Percentiles rank a stretch among this genome's conserved stretches.
Conservation (phyloP, 2,113 vertebrate species). For the Nesoenas mayeri region DNA sequence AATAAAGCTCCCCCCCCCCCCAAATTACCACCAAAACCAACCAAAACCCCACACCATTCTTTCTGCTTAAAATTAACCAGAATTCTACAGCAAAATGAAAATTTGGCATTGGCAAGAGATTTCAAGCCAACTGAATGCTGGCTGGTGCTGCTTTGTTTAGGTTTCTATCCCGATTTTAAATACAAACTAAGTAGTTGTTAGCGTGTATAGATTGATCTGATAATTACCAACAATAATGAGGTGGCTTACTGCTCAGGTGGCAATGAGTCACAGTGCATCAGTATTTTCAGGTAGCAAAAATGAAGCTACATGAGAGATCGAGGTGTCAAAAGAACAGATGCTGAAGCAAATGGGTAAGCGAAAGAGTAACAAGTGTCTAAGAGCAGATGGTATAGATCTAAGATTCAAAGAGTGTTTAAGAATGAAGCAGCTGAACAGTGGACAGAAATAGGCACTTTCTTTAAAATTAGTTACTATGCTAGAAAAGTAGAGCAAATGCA, state of each 20-base stretch:
- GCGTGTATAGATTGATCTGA: neutral
- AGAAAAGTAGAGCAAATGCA: slow-evolving; percentile 50
- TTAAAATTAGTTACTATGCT: slow-evolving; percentile 63
- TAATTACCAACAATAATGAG: slow-evolving; percentile 10
- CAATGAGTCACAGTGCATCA: neutral
- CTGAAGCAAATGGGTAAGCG: slow-evolving; percentile 48
- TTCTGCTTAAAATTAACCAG: neutral
- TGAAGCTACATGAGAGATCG: neutral
- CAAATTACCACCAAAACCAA: neutral
- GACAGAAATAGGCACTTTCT: slow-evolving; percentile 31
- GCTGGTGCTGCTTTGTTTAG: neutral
- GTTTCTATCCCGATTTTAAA: neutral
- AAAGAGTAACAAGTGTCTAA: slow-evolving; percentile 54
- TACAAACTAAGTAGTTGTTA: neutral
- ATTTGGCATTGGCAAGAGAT: neutral
- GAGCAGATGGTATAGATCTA: slow-evolving; percentile 51
- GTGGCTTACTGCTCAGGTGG: neutral
- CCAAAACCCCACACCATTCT: neutral
- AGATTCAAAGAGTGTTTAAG: slow-evolving; percentile 52
- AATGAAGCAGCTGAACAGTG: slow-evolving; percentile 55
- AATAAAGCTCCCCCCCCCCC: neutral
- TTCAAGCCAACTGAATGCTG: neutral
- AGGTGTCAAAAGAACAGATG: slow-evolving; percentile 35
- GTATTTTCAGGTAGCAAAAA: slow-evolving; percentile 42
- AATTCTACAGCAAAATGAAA: neutral